Base-by-base conservation (phyloP, 2,797 vertebrate genomes). In the Acridotheres tristis region DNA sequence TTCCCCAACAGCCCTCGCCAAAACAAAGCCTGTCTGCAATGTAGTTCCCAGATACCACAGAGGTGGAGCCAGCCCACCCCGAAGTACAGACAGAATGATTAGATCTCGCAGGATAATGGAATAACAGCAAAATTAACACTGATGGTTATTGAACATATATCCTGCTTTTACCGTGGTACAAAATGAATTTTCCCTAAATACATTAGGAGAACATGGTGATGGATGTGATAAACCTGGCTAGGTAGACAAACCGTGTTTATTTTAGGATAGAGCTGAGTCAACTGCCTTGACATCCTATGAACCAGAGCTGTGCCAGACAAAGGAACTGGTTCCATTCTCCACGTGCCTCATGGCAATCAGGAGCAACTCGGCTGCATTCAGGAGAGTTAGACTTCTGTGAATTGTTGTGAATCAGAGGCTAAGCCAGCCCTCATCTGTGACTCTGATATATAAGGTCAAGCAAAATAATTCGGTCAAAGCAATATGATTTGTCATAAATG, bases 11-110 rank as follows among this genome's bases (percentile, higher is more conserved):
- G 85, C 75, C 73, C 85, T 92, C 83, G 66, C 53, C 77, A 74
- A 93, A 95, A 91, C 82, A 94, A 94, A 91, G 94, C 53, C 80
- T 88, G 89, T 91, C 89, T 96, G 94, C 91, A 93, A 9, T 96
- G 94, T 94, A 95, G 89, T 90, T 93, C 94, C 88, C 93, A 85
- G 76, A 86, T 94, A 63, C 48, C 92, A 88, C 91, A 94, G 94
- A 91, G 91, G 94, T 94, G 89, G 94, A 96, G 94, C 94, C 94
- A 96, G 79, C 88, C 94, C 79, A n/a, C 80, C 81, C 38, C 1
- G 66, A 91, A 93, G 71, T 75, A 92, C 73, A 93, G 79, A 79
- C 89, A 29, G 59, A 94, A 82, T 69, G 30, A 94, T 91, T 90
- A 92, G 55, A 82, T 93, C 76, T 85, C 34, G 9, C 32, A 66